phyloP scores from a whole-genome alignment of 2,113 vertebrate genomes.

The Furnarius figulus region DNA sequence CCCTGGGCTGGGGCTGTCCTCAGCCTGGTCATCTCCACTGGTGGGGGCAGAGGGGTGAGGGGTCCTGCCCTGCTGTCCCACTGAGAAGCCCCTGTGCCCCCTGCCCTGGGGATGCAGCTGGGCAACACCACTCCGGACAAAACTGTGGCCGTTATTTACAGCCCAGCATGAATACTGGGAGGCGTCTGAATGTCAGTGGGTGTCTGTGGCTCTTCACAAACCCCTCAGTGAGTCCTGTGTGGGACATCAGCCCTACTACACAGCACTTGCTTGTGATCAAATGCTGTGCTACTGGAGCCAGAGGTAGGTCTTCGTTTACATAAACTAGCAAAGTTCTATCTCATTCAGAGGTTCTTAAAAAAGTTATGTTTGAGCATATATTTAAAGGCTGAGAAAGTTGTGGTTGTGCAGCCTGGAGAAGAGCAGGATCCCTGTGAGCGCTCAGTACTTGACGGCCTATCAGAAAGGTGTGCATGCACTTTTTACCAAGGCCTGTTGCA shows the following conservation, averaged over 20 bases:
- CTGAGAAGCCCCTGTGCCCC: background rate
- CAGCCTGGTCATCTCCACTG: background rate
- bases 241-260: background rate
- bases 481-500: background rate
- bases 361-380: background rate
- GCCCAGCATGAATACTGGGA: accelerated
- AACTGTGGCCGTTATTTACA: background rate
- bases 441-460: background rate
- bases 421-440: background rate
- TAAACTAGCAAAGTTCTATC: background rate
- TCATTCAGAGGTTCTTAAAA: background rate
- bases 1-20: background rate
- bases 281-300: background rate
- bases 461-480: background rate
- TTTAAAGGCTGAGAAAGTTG: background rate
- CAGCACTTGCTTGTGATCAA: background rate
- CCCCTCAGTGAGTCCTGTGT: accelerated
- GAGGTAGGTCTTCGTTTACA: background rate
- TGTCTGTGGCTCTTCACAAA: accelerated
- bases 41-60: background rate
- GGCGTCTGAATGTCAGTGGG: background rate
- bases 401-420: background rate
- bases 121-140: background rate
- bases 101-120: no score
- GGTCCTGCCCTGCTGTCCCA: background rate